phyloP scores from a whole-genome alignment of 2,113 vertebrate species.

The Cyanistes caeruleus region DNA sequence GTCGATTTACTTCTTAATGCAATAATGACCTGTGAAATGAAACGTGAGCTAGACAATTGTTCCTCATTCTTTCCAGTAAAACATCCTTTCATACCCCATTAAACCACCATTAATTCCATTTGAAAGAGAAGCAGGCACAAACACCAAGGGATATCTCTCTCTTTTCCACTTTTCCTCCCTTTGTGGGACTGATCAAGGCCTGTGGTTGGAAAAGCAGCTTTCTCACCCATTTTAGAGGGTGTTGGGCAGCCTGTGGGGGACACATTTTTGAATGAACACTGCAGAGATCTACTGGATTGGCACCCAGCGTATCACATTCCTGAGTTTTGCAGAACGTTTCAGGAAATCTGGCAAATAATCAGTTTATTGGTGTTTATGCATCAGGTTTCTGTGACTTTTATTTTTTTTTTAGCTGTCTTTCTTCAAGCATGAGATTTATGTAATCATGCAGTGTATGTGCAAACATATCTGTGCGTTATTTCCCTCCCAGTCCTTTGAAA shows the following conservation, averaged over 20 bases:
- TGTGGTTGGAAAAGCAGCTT: background rate
- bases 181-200: background rate
- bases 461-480: background rate
- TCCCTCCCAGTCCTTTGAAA: background rate
- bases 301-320: background rate
- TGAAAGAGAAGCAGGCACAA: slow-evolving; percentile 73
- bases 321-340: background rate
- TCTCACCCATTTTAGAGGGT: background rate
- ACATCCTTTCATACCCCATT: slow-evolving; percentile 86
- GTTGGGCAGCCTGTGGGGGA: background rate
- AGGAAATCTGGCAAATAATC: background rate
- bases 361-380: background rate
- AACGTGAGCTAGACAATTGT: slow-evolving; percentile 86
- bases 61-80: slow-evolving; percentile 85
- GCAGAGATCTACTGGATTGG: background rate
- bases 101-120: slow-evolving; percentile 84
- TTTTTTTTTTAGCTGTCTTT: background rate
- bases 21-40: slow-evolving; percentile 90
- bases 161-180: slow-evolving; percentile 47
- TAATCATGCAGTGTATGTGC: background rate
- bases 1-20: slow-evolving; percentile 89
- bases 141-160: slow-evolving; percentile 46
- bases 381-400: background rate
- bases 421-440: background rate
- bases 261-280: background rate